These are phyloP conservation scores for Platyscapa corneri DNA, from an alignment of 1,140 invertebrate species.

Conservation along the genomic window DNA sequence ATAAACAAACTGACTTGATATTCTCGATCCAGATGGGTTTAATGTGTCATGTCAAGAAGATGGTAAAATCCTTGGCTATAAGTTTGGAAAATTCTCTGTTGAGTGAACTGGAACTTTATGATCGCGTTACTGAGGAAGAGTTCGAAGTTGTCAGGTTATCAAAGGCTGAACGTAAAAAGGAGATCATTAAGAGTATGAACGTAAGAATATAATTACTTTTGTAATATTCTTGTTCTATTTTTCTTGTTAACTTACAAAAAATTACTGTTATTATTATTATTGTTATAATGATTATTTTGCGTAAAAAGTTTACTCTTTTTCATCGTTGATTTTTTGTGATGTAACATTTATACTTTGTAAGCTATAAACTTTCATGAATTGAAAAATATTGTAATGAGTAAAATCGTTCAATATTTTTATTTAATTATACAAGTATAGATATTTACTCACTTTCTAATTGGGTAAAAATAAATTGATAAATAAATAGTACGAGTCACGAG, in stretches of 20 bases:
- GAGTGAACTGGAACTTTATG: constrained; percentile 81
- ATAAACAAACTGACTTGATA: constrained; percentile 1
- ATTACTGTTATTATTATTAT: neutral
- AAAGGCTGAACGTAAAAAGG: constrained; percentile 78
- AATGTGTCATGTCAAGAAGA: constrained; percentile 79
- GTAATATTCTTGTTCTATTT: neutral
- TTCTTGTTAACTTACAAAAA: constrained; percentile 6
- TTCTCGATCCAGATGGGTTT: constrained; percentile 73
- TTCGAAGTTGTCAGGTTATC: constrained; percentile 84
- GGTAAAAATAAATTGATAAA: no score
- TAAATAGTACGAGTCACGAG: no score
- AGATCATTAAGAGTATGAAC: constrained; percentile 78
- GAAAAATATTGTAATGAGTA: no score
- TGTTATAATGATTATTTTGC: neutral
- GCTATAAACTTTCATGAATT: no score
- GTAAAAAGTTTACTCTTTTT: neutral
- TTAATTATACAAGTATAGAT: no score
- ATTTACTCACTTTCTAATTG: no score
- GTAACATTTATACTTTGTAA: neutral
- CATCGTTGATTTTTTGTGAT: neutral
- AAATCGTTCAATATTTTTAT: no score
- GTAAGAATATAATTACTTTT: constrained; percentile 65
- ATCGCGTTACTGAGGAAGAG: constrained; percentile 85
- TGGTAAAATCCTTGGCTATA: constrained; percentile 78
- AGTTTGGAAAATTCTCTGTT: constrained; percentile 80